These are phyloP conservation scores for Adineta ricciae DNA, from an alignment of 2,888 invertebrate species.

Conservation along the genomic window DNA sequence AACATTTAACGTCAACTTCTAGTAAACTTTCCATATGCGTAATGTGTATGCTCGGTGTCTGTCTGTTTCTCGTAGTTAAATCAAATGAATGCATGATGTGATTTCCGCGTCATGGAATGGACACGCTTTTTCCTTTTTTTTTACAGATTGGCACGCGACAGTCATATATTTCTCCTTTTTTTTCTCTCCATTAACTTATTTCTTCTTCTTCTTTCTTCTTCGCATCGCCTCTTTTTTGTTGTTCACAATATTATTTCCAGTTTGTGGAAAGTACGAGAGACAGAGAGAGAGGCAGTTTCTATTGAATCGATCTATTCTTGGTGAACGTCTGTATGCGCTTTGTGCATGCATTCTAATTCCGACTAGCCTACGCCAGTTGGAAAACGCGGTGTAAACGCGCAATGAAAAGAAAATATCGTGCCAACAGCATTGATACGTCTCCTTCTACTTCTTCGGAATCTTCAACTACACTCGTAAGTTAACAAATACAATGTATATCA, in stretches of 20 bases:
- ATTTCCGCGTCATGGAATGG: not conserved
- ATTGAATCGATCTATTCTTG: slow-evolving; percentile 11
- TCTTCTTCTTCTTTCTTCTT: slow-evolving; percentile 30
- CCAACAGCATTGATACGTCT: slow-evolving; percentile 4
- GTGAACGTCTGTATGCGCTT: not conserved
- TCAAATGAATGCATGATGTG: not conserved
- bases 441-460: not conserved
- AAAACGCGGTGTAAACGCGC: not conserved
- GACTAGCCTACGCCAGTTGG: slow-evolving; percentile 1
- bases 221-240: slow-evolving; percentile 38
- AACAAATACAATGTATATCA: not conserved
- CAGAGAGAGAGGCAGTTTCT: not conserved
- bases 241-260: slow-evolving; percentile 33
- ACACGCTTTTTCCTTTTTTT: not conserved
- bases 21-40: not conserved
- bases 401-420: slow-evolving; percentile 24
- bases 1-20: not conserved
- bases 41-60: not conserved
- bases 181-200: slow-evolving; percentile 17
- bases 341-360: not conserved
- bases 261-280: not conserved
- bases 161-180: slow-evolving; percentile 35
- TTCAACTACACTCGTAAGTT: not conserved
- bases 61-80: not conserved
- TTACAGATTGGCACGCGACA: not conserved